Conservation (phyloP, 2,888 invertebrate species). For the Lepeophtheirus nordmannii region DNA sequence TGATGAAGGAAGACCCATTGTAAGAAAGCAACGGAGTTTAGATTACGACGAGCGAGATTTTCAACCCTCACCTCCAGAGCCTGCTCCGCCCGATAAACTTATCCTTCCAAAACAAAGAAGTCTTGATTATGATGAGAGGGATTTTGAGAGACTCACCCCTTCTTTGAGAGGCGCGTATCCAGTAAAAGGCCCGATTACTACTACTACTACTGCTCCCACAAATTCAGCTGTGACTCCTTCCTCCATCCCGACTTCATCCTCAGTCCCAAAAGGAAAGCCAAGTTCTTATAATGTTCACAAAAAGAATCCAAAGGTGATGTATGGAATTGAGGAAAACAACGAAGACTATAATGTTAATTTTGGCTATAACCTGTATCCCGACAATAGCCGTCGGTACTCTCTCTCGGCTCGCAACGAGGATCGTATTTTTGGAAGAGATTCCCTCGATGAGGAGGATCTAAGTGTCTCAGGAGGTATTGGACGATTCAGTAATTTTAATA, state of each 20-base stretch:
- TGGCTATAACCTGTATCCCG: neutral
- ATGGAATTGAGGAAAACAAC: neutral
- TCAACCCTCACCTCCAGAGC: neutral
- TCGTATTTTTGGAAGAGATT: neutral
- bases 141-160: neutral
- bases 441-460: neutral
- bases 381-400: neutral
- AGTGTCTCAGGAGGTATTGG: neutral
- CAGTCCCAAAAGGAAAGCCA: too few relatives aligned
- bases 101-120: neutral
- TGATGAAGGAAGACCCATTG: neutral
- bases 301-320: neutral
- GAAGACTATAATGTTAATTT: neutral
- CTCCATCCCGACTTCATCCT: too few relatives aligned
- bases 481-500: neutral
- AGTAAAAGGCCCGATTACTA: neutral
- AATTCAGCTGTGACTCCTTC: too few relatives aligned
- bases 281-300: too few relatives aligned
- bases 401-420: neutral
- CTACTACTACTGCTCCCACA: too few relatives aligned
- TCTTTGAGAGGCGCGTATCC: neutral
- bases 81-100: neutral
- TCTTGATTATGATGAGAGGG: neutral
- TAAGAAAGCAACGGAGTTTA: neutral
- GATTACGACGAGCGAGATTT: neutral